A percentile compares a stretch with the other conserved stretches of the same genome.
Evolutionary conservation across 2,113 vertebrate species (phyloP).

Genomic region (Oreotrochilus melanogaster): DNA sequence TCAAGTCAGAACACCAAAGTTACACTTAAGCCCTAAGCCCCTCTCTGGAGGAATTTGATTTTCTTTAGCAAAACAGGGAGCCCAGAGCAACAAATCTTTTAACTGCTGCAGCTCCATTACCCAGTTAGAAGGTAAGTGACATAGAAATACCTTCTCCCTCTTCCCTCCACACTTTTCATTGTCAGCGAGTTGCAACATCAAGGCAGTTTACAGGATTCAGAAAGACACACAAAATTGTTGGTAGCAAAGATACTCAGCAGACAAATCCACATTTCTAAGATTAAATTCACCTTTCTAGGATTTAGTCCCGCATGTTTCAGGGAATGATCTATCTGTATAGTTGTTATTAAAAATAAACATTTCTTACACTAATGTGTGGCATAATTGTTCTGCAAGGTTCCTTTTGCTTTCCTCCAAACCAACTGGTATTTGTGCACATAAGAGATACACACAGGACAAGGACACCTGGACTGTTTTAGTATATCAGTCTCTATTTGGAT

Average conservation of each 20-base stretch:
- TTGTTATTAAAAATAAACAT: not conserved
- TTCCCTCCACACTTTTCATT: not conserved
- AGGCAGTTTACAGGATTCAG: not conserved
- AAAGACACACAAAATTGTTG: not conserved
- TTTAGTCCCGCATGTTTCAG: not conserved
- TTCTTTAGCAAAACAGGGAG: not conserved
- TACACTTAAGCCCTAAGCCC: rapidly evolving
- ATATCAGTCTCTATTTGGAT: not conserved
- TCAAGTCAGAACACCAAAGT: not conserved
- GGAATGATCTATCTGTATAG: not conserved
- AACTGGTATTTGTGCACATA: rapidly evolving
- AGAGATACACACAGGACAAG: not conserved
- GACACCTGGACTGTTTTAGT: not conserved
- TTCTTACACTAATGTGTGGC: not conserved
- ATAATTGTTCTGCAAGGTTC: not conserved
- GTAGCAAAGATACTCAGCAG: not conserved
- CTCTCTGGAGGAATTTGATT: not conserved
- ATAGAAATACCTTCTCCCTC: not conserved
- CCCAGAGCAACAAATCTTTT: not conserved
- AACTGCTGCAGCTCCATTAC: not conserved
- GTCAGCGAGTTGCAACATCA: not conserved
- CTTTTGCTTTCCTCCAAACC: not conserved
- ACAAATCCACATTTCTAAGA: not conserved
- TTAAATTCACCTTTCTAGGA: not conserved
- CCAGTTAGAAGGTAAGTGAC: not conserved